Conservation (phyloP, 2,888 invertebrate species). For the Hirtodrosophila cameraria region DNA sequence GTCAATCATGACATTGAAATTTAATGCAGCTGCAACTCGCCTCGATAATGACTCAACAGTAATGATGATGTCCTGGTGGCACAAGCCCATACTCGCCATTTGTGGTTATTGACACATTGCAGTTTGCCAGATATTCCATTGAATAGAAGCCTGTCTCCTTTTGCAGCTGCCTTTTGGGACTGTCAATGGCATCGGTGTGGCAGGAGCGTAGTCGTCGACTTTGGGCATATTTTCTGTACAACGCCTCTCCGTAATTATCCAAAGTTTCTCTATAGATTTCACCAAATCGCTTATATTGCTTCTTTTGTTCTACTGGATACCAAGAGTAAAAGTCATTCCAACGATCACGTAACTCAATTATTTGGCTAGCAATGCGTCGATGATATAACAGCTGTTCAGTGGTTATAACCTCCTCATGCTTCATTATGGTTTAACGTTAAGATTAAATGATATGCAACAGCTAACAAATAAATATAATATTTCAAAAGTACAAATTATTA, state of each 20-base stretch:
- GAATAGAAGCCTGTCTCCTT: conserved; percentile 1
- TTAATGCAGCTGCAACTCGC: too few species aligned
- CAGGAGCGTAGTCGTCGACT: conserved; percentile 8
- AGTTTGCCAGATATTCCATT: conserved; percentile 30
- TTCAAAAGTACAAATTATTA: too few species aligned
- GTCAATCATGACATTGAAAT: too few species aligned
- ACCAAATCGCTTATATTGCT: conserved; percentile 17
- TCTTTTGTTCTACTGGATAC: conserved; percentile 35
- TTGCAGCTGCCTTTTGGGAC: not conserved
- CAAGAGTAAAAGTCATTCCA: conserved; percentile 33
- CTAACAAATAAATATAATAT: too few species aligned
- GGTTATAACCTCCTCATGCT: conserved; percentile 28
- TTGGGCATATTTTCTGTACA: conserved; percentile 32
- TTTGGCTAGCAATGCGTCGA: conserved; percentile 1
- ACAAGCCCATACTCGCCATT: conserved; percentile 53
- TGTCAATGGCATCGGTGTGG: not conserved
- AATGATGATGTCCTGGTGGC: conserved; percentile 32
- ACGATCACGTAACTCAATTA: not conserved
- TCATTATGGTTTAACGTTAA: not conserved
- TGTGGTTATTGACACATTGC: conserved; percentile 28
- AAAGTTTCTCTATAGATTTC: conserved; percentile 41
- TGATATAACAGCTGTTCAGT: conserved; percentile 34
- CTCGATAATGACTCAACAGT: too few species aligned
- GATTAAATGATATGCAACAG: too few species aligned
- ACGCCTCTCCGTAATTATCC: conserved; percentile 27